Evolutionary conservation across 2,797 vertebrate genomes (phyloP).

Genomic region (Clarias pachynema): DNA sequence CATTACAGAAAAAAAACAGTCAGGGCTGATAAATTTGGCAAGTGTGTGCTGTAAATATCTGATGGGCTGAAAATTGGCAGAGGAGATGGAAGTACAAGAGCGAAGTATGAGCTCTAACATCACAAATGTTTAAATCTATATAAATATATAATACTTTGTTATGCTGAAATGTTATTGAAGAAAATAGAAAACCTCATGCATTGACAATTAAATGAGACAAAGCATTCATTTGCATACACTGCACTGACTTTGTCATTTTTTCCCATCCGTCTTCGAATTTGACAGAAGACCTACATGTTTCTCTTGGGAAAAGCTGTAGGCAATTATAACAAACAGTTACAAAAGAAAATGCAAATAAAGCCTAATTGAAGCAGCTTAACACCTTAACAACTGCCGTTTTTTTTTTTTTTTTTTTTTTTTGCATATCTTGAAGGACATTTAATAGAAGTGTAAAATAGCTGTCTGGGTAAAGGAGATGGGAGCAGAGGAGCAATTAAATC

Average conservation of each 20-base stretch:
- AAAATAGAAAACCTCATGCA: neutral
- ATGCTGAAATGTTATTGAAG: neutral
- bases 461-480: neutral
- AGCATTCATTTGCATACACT: neutral
- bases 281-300: conserved; percentile 14
- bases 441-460: conserved; percentile 29
- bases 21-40: conserved; percentile 3
- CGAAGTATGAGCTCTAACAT: neutral
- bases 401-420: conserved; percentile 28
- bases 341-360: conserved; percentile 24
- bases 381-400: conserved; percentile 48
- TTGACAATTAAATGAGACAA: conserved; percentile 25
- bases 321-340: conserved; percentile 28
- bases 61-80: neutral
- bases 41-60: conserved; percentile 8
- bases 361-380: conserved; percentile 50
- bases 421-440: conserved; percentile 45
- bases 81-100: neutral
- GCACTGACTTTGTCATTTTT: conserved; percentile 1
- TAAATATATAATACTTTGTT: neutral
- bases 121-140: neutral
- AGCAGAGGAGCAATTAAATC: neutral
- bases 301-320: conserved; percentile 16
- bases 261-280: neutral
- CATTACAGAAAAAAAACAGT: neutral